Percentiles rank a stretch among this genome's conserved stretches.
Conservation (phyloP, 1,140 invertebrate species). For the Atta texana region DNA sequence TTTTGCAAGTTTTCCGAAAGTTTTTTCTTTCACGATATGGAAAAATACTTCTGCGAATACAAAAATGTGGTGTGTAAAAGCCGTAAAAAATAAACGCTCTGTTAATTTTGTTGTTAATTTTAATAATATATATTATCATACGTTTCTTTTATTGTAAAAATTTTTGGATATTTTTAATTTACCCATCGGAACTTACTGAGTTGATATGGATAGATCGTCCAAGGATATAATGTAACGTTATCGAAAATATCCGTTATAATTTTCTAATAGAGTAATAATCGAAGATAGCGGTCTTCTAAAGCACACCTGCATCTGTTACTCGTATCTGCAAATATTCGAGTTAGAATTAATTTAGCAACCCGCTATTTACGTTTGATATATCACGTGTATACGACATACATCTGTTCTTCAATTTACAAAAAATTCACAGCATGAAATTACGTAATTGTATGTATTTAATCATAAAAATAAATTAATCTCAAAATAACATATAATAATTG, state of each 20-base stretch:
- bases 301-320: slow-evolving; percentile 20
- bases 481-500: not conserved
- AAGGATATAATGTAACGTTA: slow-evolving; percentile 20
- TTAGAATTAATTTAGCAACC: slow-evolving; percentile 34
- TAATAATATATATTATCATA: not conserved
- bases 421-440: not conserved
- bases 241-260: slow-evolving; percentile 25
- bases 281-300: slow-evolving; percentile 38
- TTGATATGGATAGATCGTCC: not conserved
- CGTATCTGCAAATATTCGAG: slow-evolving; percentile 13
- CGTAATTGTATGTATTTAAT: not conserved
- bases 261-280: slow-evolving; percentile 35
- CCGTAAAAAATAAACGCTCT: not conserved
- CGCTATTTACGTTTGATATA: not conserved
- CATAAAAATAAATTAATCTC: not conserved
- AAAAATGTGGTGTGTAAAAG: not conserved
- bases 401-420: not conserved
- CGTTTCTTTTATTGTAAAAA: not conserved
- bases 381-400: not conserved
- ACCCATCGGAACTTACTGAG: not conserved
- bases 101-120: not conserved
- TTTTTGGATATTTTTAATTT: not conserved
- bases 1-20: slow-evolving; percentile 12
- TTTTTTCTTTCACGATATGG: not conserved
- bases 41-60: not conserved